These are phyloP conservation scores for Leontocebus nigricollis DNA, from an alignment of 2,797 vertebrate species.

Conservation along the genomic window DNA sequence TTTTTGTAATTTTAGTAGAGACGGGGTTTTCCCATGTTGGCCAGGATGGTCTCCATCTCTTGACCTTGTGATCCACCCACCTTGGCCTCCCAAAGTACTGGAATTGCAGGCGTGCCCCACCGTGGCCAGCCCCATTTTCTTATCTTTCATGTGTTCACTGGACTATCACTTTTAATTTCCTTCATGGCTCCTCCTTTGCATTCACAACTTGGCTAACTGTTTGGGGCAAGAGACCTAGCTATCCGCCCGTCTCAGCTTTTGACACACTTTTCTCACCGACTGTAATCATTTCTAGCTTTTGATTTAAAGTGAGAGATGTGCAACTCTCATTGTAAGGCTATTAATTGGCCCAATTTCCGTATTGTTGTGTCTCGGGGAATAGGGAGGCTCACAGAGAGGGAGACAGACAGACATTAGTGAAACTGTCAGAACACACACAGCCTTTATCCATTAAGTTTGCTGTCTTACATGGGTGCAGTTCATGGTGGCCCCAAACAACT, in stretches of 20 bases:
- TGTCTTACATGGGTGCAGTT: not conserved
- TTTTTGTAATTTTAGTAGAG: too few species aligned
- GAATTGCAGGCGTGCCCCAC: too few species aligned
- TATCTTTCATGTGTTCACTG: not conserved
- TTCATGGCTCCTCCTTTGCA: not conserved
- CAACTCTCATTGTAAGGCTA: not conserved
- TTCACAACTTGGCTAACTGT: not conserved
- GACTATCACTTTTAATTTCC: not conserved
- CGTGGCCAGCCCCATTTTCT: not conserved
- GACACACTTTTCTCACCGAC: not conserved
- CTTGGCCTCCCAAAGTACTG: too few species aligned
- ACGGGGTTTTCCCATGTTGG: too few species aligned
- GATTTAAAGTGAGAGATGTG: not conserved
- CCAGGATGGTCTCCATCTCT: too few species aligned
- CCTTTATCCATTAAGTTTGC: not conserved
- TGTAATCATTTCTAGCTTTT: not conserved
- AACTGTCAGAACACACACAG: not conserved
- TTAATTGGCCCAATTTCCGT: not conserved
- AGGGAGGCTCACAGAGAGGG: too few species aligned
- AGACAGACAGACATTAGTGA: too few species aligned
- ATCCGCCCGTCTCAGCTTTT: not conserved
- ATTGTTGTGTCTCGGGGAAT: not conserved
- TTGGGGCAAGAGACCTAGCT: not conserved
- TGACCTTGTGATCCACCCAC: too few species aligned
- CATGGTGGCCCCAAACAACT: not conserved